A percentile compares a stretch with the other conserved stretches of the same genome.
These are phyloP conservation scores for Hyla sarda DNA, from an alignment of 2,113 vertebrate species.

Conservation along the genomic window DNA sequence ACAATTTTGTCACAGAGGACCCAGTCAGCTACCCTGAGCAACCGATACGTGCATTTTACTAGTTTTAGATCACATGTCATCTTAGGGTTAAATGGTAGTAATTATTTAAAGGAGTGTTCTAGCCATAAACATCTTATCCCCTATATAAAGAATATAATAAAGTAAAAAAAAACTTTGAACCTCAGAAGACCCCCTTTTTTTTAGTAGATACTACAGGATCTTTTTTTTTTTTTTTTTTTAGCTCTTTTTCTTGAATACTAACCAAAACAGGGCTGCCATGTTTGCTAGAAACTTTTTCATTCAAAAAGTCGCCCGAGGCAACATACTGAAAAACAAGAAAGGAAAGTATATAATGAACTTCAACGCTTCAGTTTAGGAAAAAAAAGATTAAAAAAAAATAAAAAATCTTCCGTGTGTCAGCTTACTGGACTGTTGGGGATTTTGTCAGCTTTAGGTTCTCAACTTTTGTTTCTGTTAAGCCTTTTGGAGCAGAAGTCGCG, in stretches of 20 bases:
- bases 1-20: too few relatives aligned
- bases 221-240: too few relatives aligned
- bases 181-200: not conserved
- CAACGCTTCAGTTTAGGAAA: not conserved
- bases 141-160: not conserved
- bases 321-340: not conserved
- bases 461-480: slow-evolving; percentile 17
- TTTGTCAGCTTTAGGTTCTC: slow-evolving; percentile 16
- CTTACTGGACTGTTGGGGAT: not conserved
- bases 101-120: too few relatives aligned
- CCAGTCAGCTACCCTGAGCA: too few relatives aligned
- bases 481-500: slow-evolving; percentile 12
- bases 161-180: not conserved
- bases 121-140: too few relatives aligned
- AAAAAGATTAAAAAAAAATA: too few relatives aligned
- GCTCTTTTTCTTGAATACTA: not conserved
- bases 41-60: too few relatives aligned
- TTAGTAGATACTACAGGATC: too few relatives aligned
- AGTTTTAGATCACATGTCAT: too few relatives aligned
- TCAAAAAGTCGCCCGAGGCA: not conserved
- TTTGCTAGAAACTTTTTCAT: not conserved
- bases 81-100: too few relatives aligned
- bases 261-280: not conserved
- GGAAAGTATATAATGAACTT: slow-evolving; percentile 1
- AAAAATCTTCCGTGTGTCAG: not conserved